Evolutionary conservation across 2,888 invertebrate genomes (phyloP).

Genomic region (Hoplodrina blanda): DNA sequence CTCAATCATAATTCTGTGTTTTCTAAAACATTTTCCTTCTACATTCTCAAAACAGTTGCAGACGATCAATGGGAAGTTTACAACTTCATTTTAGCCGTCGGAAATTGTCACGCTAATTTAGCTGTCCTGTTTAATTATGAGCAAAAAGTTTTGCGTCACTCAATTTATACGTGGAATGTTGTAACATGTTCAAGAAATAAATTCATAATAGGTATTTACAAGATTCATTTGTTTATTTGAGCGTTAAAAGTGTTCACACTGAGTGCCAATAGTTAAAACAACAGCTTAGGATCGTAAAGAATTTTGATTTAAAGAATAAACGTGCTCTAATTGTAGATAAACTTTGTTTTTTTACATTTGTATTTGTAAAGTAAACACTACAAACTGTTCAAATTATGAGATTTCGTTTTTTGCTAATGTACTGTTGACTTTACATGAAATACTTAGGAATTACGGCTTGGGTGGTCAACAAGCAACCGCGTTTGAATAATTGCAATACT

Average conservation of each 20-base stretch:
- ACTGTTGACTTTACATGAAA: not conserved
- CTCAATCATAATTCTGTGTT: not conserved
- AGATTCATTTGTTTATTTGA: conserved; percentile 23
- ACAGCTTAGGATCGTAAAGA: not conserved
- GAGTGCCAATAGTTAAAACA: not conserved
- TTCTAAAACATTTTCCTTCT: not conserved
- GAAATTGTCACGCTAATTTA: conserved; percentile 35
- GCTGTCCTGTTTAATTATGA: conserved; percentile 13
- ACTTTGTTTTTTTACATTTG: not conserved
- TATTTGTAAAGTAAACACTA: not conserved
- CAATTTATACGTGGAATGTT: conserved; percentile 5
- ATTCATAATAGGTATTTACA: conserved; percentile 10
- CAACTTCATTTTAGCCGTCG: conserved; percentile 18
- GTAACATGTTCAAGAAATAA: conserved; percentile 2
- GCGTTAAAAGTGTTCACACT: conserved; percentile 5
- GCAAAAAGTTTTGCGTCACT: conserved; percentile 31
- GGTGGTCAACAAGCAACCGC: not conserved
- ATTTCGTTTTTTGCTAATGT: not conserved
- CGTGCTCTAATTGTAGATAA: not conserved
- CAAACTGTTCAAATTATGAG: conserved; percentile 3
- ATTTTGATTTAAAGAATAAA: conserved; percentile 14
- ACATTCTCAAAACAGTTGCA: not conserved
- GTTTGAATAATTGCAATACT: not conserved
- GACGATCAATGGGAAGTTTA: conserved; percentile 25
- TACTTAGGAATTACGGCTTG: not conserved